Base-by-base conservation (phyloP, 1,140 invertebrate genomes). In the Patella vulgata region DNA sequence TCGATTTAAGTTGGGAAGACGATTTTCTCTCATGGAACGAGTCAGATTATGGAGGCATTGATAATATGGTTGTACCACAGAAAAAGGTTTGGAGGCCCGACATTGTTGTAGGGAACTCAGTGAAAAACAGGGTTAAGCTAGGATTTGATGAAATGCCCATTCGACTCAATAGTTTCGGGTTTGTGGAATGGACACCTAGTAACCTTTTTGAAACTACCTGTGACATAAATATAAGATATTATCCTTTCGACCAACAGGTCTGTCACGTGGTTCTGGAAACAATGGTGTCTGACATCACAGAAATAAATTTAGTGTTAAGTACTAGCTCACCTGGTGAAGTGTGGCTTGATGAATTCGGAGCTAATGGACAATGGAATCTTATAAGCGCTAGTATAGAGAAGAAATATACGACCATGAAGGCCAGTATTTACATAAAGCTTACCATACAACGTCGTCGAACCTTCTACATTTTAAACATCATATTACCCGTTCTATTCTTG, bases 1-100 rank as follows among this genome's bases (percentile, higher is more conserved):
- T n/a, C n/a, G n/a, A 25, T 0, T n/a, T 65, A 2, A 80, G 82
- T 54, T 47, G 44, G 44, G 23, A 9, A 14, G 44, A 47, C 44
- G 44, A 9, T 9, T 47, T n/a, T 21, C 21, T 47, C 14, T 47
- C 44, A 47, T 47, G 44, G 44, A 23, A 12, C 21, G 14, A 14
- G 9, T 8, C 23, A 23, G 21, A 47, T 21, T 47, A 47, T 21
- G 44, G 44, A 9, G 21, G 21, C 44, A 47, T 47, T 23, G 8
- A 9, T 8, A 47, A 21, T 23, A 47, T 47, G 9, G 14, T 47
- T 9, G 9, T 21, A 12, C 9, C 44, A 11, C 44, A 47, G 44
- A 21, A 47, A 8, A 47, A 47, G 21, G 23, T 47, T 11, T 47
- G 44, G 44, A 9, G 14, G 14, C 44, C 44, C 14, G 44, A 47